phyloP scores from a whole-genome alignment of 2,888 invertebrate genomes.

The Aleiodes testaceus region DNA sequence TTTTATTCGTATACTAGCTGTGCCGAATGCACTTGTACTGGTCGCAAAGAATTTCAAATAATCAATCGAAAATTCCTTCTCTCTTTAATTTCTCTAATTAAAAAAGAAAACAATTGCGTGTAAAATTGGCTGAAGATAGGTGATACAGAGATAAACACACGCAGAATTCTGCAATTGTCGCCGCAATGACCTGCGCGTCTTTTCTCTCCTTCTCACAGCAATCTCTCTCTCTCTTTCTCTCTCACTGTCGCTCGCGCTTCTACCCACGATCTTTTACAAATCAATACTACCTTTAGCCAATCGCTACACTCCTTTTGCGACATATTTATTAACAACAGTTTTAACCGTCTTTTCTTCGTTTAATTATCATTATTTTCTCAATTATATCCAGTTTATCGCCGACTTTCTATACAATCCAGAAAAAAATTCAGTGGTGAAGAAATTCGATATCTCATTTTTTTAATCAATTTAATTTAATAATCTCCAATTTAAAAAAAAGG shows the following conservation, averaged over 20 bases:
- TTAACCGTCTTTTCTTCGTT: conserved; percentile 66
- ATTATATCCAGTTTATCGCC: conserved; percentile 28
- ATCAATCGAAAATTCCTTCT: not conserved
- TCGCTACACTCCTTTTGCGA: conserved; percentile 60
- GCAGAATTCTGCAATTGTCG: conserved; percentile 31
- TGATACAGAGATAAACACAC: not conserved
- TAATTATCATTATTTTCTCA: conserved; percentile 39
- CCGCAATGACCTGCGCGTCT: conserved; percentile 15
- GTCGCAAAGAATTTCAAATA: conserved; percentile 59
- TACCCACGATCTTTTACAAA: conserved; percentile 61
- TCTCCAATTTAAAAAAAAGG: too few species aligned
- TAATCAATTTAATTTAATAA: too few species aligned
- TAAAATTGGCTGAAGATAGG: conserved; percentile 60
- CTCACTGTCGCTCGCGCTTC: not conserved
- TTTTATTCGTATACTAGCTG: conserved; percentile 72
- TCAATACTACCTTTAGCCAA: conserved; percentile 50
- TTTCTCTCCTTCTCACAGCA: not conserved
- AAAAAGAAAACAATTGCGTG: conserved; percentile 46
- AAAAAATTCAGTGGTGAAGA: too few species aligned
- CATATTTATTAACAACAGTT: conserved; percentile 70
- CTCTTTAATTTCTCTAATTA: not conserved
- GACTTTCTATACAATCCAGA: not conserved
- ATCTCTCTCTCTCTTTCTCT: conserved; percentile 36
- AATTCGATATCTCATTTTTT: too few species aligned
- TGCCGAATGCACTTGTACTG: conserved; percentile 73